Base-by-base conservation (phyloP, 2,113 vertebrate species). In the Otus sunia region DNA sequence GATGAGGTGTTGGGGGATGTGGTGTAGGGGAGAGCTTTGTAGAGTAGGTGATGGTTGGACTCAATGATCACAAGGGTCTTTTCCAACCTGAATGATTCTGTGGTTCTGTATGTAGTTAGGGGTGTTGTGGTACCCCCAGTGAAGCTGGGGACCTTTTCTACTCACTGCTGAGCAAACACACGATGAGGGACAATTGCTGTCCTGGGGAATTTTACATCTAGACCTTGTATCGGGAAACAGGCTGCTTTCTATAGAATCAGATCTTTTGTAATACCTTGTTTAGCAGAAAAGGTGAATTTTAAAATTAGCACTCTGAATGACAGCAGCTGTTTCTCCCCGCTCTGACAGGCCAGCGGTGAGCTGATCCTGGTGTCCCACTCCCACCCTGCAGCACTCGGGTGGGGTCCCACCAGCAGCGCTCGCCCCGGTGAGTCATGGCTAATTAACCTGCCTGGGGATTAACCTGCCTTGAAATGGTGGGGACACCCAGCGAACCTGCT, bases 151-250 rank as follows among this genome's bases (percentile, higher is more conserved):
- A 58, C 27, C 26, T 89, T 58, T 49, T 37, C 76, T 56, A 0
- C 39, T 69, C 19, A 0, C 9, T 4, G 2, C 29, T 50, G 62
- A 45, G 52, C 25, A 45, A 32, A 59, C 30, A 5, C 4, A 2
- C 0, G 0, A 2, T 5, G 69, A 62, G 22, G 45, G 50, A 30
- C 30, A 16, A 4, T 9, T 3, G 0, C 49, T 52, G 14, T 49
- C 68, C n/a, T 34, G 34, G 21, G 58, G 75, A 37, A 15, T 13
- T 53, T 90, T 14, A 36, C 60, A 34, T 21, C 27, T 41, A 19
- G 30, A 15, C 19, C 11, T 10, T 2, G 2, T 56, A 3, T 3
- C 23, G 34, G 17, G 10, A 11, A 23, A 5, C 10, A 90, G 11
- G 60, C 6, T 37, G 0, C 37, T 86, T 77, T 8, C n/a, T 15